Evolutionary conservation across 2,797 vertebrate genomes (phyloP).

Genomic region (Arctocebus calabarensis): DNA sequence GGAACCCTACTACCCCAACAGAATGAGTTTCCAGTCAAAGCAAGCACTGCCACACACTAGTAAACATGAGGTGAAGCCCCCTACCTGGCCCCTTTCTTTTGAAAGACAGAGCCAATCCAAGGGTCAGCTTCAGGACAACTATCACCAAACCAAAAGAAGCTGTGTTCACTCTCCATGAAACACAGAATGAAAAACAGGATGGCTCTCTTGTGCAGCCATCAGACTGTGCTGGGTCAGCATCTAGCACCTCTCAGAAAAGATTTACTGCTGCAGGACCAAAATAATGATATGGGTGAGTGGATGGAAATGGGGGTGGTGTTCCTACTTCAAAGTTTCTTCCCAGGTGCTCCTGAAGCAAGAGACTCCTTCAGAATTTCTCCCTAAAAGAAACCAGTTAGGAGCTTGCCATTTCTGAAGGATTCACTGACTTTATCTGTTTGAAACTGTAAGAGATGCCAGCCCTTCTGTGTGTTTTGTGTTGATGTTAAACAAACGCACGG

Average conservation of each 20-base stretch:
- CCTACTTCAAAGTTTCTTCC: background rate
- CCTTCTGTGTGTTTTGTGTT: conserved; percentile 76
- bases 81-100: background rate
- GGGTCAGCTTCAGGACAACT: conserved; percentile 3
- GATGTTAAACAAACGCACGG: conserved; percentile 38
- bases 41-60: conserved; percentile 8
- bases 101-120: background rate
- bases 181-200: background rate
- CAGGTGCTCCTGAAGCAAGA: background rate
- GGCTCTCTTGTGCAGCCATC: no score
- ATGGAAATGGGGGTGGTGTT: background rate
- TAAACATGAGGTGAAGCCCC: conserved; percentile 51
- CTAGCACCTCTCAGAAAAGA: background rate
- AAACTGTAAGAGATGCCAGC: conserved; percentile 46
- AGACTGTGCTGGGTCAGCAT: no score
- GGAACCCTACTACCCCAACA: conserved; percentile 31
- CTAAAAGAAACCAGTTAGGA: conserved; percentile 32
- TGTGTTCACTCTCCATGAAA: conserved; percentile 27
- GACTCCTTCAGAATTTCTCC: conserved; percentile 46
- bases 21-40: background rate
- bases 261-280: conserved; percentile 56
- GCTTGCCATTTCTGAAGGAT: conserved; percentile 55
- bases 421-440: conserved; percentile 65
- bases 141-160: conserved; percentile 49
- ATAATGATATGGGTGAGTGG: background rate